Evolutionary conservation across 2,797 vertebrate species (phyloP), one percentile per base, ranked within the genome.

Genomic region (Microtus obscurus): DNA sequence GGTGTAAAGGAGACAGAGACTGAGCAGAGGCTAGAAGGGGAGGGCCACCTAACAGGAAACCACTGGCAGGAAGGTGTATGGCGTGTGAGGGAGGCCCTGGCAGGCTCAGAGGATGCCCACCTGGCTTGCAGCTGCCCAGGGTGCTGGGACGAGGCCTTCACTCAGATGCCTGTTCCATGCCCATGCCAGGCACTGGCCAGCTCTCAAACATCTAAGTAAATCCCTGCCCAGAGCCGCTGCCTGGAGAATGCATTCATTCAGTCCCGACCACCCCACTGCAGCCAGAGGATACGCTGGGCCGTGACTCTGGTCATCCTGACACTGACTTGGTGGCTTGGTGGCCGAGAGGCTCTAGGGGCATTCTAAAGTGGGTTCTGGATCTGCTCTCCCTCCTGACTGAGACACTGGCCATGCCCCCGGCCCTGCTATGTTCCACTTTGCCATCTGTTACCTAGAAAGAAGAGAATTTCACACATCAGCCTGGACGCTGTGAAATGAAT

Each of bases 161-260:
- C 81, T 76, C 96, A 89, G 95, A 94, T 93, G 93, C 91, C 96
- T 37, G 8, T 67, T 74, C 61, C 45, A 73, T 95, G 81, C 94
- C 95, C 71, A 63, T 45, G 23, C 78, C 29, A 79, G 90, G 23
- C 6, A 34, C 89, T 96, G 88, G 90, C 94, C 61, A 51, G 37
- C 90, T 97, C 59, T 59, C 89, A 94, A 83, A 77, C 79, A 77
- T 93, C 73, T 76, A 11, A 78, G 11, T 45, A 43, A 61, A 17
- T 17, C 8, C n/a, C 6, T 43, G n/a, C 67, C 45, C 25, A 14
- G 67, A 59, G 86, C 40, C 37, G 23, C 29, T 4, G 37, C 56
- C 40, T 59, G 16, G 40, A 77, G 74, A 89, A 51, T 51, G 6
- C 43, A 29, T 45, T 19, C 56, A 78, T 37, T 89, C 43, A 48